Evolutionary conservation across 2,113 vertebrate genomes (phyloP), one percentile per base, ranked within the genome.

Genomic region (Ophiodon elongatus): DNA sequence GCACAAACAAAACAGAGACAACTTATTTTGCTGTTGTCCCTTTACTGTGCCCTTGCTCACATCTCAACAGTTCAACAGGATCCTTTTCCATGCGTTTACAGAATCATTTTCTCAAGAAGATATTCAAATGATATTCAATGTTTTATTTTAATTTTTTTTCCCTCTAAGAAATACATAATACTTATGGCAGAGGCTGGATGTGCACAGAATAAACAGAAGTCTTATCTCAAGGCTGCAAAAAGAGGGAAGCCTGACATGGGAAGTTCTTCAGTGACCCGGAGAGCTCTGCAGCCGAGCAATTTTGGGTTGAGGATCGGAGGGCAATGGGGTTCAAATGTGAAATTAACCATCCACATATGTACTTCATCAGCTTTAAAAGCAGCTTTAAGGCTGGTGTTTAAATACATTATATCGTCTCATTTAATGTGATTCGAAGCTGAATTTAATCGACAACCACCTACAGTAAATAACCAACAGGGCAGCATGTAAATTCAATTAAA

Each of bases 161-260:
- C 52, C 23, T n/a, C 29, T 43, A 50, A 76, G 39, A 39, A 62
- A 78, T 83, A 64, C 56, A 66, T 76, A 72, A 81, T 59, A 64
- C 66, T 79, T 76, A 47, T 70, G 31, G 60, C 50, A 59, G 72
- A 89, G 52, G 79, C 68, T 72, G 76, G 52, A 66, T 45, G 41
- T 72, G 65, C 82, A 50, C 47, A 52, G 70, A 86, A 76, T 14
- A 54, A 37, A 73, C 25, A 67, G 27, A 13, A 50, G 67, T 77
- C 60, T 91, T 88, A 93, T 93, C 89, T 76, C 56, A 23, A 52
- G n/a, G 45, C 56, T 74, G 86, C 85, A 86, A 87, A 91, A 90
- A 88, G 73, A 76, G 67, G 45, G 37, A 81, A 87, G 73, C 13
- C 70, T 82, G 66, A 86, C 57, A 75, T 70, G 41, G 35, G 31